A percentile compares a stretch with the other conserved stretches of the same genome.
Evolutionary conservation across 2,888 invertebrate species (phyloP).

Genomic region (Tinea semifulvella): DNA sequence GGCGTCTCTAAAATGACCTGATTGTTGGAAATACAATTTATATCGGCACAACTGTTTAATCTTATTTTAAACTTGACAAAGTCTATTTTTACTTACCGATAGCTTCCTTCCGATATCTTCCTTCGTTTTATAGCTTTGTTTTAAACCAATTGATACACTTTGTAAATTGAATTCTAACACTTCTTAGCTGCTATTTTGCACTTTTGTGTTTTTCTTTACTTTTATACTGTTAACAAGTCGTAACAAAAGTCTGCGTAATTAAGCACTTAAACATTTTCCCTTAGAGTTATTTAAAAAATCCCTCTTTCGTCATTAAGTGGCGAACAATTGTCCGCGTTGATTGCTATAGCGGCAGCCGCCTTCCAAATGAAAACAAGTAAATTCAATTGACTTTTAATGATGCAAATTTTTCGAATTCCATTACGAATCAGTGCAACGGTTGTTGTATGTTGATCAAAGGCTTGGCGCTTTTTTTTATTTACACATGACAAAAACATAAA

Average conservation of each 20-base stretch:
- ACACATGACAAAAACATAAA: too few relatives aligned
- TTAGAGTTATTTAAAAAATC: conserved; percentile 9
- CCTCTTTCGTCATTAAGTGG: conserved; percentile 13
- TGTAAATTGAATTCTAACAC: neutral
- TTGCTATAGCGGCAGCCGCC: conserved; percentile 22
- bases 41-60: neutral
- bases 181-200: neutral
- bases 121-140: neutral
- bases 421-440: conserved; percentile 32
- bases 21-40: conserved; percentile 10
- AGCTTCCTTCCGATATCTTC: conserved; percentile 1
- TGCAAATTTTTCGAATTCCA: conserved; percentile 44
- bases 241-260: conserved; percentile 6
- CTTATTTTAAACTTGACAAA: neutral
- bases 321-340: conserved; percentile 27
- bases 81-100: neutral
- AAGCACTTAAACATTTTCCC: conserved; percentile 5
- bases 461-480: too few relatives aligned
- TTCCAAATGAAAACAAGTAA: conserved; percentile 38
- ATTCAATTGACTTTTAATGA: conserved; percentile 50
- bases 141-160: neutral
- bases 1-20: conserved; percentile 1
- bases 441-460: conserved; percentile 39
- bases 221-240: neutral
- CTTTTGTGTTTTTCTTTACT: neutral